These are phyloP conservation scores for Aplodontia rufa DNA, from an alignment of 2,113 vertebrate species.

Conservation along the genomic window DNA sequence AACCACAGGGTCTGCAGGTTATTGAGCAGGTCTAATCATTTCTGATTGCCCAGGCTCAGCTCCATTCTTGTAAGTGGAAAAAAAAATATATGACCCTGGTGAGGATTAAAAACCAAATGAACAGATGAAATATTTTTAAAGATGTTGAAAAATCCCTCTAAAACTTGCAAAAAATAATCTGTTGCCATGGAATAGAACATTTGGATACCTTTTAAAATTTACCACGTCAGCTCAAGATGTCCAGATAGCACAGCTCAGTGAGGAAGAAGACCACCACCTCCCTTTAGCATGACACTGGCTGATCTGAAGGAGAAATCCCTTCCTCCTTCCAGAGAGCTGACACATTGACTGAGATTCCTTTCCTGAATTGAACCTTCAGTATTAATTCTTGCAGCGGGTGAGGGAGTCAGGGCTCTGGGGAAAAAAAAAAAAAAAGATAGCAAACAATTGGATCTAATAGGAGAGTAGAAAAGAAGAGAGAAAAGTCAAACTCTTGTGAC, in stretches of 20 bases:
- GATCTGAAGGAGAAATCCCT: not conserved
- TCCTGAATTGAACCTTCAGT: not conserved
- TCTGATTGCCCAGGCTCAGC: conserved; percentile 43
- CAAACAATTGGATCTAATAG: not conserved
- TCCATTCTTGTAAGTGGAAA: not conserved
- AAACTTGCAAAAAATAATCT: conserved; percentile 48
- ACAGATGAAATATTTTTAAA: conserved; percentile 42
- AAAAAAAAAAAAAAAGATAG: not conserved
- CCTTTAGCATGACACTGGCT: not conserved
- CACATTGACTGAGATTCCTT: not conserved
- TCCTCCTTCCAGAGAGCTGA: not conserved
- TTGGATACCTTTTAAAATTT: conserved; percentile 4
- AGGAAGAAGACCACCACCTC: not conserved
- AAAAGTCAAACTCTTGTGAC: not conserved
- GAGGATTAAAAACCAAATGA: conserved; percentile 63
- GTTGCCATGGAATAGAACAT: not conserved
- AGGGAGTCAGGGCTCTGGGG: not conserved
- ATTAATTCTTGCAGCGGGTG: not conserved
- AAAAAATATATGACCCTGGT: not conserved
- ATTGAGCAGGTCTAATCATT: conserved; percentile 54
- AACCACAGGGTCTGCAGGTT: conserved; percentile 43
- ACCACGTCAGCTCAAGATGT: not conserved
- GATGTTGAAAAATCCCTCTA: conserved; percentile 45
- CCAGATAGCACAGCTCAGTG: not conserved
- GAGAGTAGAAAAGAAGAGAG: not conserved